Evolutionary conservation across 2,888 invertebrate species (phyloP).

Genomic region (Leucania comma): DNA sequence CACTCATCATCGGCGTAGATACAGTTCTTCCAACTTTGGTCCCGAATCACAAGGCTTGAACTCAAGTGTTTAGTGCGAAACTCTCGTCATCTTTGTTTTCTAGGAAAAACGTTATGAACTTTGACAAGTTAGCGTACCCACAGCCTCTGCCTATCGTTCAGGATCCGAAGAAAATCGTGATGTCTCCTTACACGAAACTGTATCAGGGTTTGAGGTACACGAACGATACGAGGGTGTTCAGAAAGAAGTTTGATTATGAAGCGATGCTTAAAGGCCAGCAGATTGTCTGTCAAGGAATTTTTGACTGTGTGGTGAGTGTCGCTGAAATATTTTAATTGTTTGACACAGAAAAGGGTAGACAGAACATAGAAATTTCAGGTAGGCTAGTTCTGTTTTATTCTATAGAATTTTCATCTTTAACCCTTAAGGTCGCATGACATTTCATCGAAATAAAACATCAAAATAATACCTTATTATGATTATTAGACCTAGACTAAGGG

Average conservation of each 20-base stretch:
- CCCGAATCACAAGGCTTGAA: not conserved
- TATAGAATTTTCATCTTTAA: too few relatives aligned
- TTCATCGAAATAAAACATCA: too few relatives aligned
- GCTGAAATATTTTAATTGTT: too few relatives aligned
- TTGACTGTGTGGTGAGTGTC: constrained; percentile 77
- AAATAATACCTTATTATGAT: too few relatives aligned
- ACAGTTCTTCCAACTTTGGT: not conserved
- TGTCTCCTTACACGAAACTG: constrained; percentile 71
- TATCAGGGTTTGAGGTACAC: constrained; percentile 73
- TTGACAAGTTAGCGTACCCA: constrained; percentile 64
- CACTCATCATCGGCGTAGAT: not conserved
- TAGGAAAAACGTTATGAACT: constrained; percentile 53
- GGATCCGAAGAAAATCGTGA: constrained; percentile 8
- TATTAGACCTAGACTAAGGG: too few relatives aligned
- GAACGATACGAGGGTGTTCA: constrained; percentile 75
- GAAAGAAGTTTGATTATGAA: constrained; percentile 70
- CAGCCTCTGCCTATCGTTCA: constrained; percentile 67
- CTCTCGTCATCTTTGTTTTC: constrained; percentile 21
- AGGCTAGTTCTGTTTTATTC: too few relatives aligned
- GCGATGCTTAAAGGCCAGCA: constrained; percentile 70
- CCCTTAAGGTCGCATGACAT: too few relatives aligned
- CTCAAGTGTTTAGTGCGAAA: not conserved
- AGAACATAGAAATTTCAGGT: too few relatives aligned
- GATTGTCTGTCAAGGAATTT: constrained; percentile 70
- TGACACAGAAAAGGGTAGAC: too few relatives aligned